Base-by-base conservation (phyloP, 1,140 invertebrate species). In the Cyrtorhinus lividipennis region DNA sequence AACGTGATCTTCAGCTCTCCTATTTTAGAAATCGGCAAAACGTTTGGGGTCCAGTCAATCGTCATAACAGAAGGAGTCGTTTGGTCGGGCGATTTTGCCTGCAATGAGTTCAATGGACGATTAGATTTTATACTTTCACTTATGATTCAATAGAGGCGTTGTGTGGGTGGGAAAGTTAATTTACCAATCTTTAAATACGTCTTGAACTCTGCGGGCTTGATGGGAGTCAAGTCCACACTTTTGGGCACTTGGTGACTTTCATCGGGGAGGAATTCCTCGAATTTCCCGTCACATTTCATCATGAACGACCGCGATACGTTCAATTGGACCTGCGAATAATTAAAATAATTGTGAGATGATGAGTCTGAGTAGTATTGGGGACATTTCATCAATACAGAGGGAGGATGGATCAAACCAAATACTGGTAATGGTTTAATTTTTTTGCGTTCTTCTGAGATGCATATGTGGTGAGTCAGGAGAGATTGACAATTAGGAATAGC, bases 1-100 rank as follows among this genome's bases (percentile, higher is more conserved):
- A 85, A 85, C 62, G 77, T 80, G 38, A 86, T 77, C 62, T 79
- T 75, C 24, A 87, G 69, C 71, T 87, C 84, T 20, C 85, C 84
- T 56, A 85, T 80, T 67, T 81, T 78, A 5, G 81, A 81, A 67
- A 79, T 75, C 10, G 84, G 84, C n/a, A 87, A 72, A 64, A 87
- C 79, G 68, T 87, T 82, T 1, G 85, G 85, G 66, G 85, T 86
- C 85, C 85, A 88, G 72, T 88, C 85, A 59, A 88, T 85, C 15
- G 83, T 74, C 70, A 87, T 86, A 48, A 84, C 83, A n/a, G 79
- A 83, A 18, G 81, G 79, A 58, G 83, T 79, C 56, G 78, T 78
- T 70, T 82, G 79, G 67, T 81, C 77, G 13, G 75, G 72, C 18
- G 77, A 73, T 1, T 66, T 78, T 79, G 59, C 83, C 82, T 83